Percentiles rank a stretch among this genome's conserved stretches.
Conservation (phyloP, 2,888 invertebrate genomes). For the Dorcus hopei region DNA sequence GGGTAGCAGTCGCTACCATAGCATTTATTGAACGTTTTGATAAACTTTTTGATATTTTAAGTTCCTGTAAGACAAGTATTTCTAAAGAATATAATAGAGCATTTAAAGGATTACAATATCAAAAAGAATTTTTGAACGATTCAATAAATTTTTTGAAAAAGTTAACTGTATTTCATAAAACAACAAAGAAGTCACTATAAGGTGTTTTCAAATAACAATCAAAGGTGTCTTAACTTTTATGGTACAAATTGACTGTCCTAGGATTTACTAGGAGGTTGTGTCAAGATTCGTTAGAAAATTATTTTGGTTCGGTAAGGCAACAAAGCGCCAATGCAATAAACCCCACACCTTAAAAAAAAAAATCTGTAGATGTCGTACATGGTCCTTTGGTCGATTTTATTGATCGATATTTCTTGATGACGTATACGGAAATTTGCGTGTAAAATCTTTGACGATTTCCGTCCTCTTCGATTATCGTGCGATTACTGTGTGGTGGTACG, state of each 20-base stretch:
- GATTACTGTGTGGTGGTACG: too few species aligned
- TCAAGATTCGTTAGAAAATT: slow-evolving; percentile 28
- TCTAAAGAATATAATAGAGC: too few species aligned
- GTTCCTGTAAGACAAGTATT: too few species aligned
- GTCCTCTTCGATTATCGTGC: too few species aligned
- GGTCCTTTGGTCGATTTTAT: too few species aligned
- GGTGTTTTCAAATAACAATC: too few species aligned
- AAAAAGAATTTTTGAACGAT: slow-evolving; percentile 22
- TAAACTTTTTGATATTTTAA: slow-evolving; percentile 13
- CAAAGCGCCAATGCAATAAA: slow-evolving; percentile 16
- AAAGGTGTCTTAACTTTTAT: slow-evolving; percentile 12
- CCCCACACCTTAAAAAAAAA: too few species aligned
- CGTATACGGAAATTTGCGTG: too few species aligned
- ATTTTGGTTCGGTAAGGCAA: slow-evolving; percentile 19
- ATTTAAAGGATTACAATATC: slow-evolving; percentile 17
- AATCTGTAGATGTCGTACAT: too few species aligned
- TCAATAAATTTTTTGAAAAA: too few species aligned
- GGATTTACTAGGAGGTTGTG: slow-evolving; percentile 8
- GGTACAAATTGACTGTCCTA: slow-evolving; percentile 18
- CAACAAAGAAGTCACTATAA: slow-evolving; percentile 22
- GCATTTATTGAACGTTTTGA: slow-evolving; percentile 24
- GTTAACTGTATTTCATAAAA: neutral
- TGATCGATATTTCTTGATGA: too few species aligned
- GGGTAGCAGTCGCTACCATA: slow-evolving; percentile 17
- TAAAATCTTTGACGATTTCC: too few species aligned